Evolutionary conservation across 2,113 vertebrate genomes (phyloP).

Genomic region (Narcine bancroftii): DNA sequence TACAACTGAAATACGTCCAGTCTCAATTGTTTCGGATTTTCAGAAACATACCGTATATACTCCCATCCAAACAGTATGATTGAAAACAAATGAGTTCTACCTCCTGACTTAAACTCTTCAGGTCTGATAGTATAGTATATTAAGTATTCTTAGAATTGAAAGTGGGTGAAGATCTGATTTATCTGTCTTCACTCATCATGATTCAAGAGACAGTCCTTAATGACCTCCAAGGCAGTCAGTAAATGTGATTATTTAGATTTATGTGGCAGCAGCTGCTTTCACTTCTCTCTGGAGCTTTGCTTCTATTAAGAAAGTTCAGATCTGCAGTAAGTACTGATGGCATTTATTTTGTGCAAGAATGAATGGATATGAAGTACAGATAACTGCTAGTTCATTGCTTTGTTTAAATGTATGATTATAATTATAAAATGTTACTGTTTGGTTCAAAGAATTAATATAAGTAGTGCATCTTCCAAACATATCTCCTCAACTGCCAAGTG

Average conservation of each 20-base stretch:
- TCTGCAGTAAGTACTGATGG: slow-evolving; percentile 12
- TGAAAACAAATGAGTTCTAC: slow-evolving; percentile 1
- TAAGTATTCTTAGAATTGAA: not conserved
- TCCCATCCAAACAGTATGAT: not conserved
- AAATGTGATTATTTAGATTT: slow-evolving; percentile 38
- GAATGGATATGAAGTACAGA: not conserved
- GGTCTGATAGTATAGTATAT: not conserved
- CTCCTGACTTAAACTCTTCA: not conserved
- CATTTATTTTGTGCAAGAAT: not conserved
- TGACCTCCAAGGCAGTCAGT: slow-evolving; percentile 30
- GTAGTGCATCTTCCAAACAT: not conserved
- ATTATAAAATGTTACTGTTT: not conserved
- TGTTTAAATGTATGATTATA: not conserved
- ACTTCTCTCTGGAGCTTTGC: slow-evolving; percentile 11
- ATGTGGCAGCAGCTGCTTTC: slow-evolving; percentile 32
- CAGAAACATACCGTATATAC: too few species aligned
- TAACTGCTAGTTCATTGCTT: not conserved
- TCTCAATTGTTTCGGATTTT: too few species aligned
- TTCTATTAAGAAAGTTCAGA: slow-evolving; percentile 28
- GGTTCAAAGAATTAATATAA: slow-evolving; percentile 6
- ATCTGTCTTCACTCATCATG: slow-evolving; percentile 35
- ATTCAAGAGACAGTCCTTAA: slow-evolving; percentile 33
- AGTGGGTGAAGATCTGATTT: slow-evolving; percentile 26
- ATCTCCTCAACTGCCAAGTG: not conserved
- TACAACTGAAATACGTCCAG: too few species aligned